Evolutionary conservation across 2,888 invertebrate species (phyloP), one percentile per base, ranked within the genome.

Genomic region (Margaritifera margaritifera): DNA sequence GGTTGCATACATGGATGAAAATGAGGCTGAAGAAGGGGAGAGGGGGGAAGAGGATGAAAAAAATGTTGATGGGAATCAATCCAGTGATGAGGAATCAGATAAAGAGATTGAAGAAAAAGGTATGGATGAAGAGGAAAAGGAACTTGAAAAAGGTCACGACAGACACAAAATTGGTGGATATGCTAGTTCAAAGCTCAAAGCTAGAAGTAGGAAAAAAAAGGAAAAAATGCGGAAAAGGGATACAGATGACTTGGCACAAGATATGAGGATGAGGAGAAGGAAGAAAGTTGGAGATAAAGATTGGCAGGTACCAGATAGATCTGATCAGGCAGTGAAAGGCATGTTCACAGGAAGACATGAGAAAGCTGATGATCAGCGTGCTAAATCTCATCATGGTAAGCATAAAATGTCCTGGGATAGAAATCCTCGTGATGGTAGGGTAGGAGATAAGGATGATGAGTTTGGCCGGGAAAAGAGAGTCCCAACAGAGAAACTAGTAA

Each of bases 401-500:
- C 42, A 42, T 42, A 42, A 42, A 42, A 42, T 42, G 15, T 2
- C 42, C 11, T 42, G 42, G 42, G 42, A 42, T 15, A 42, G 42
- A 42, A 42, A 15, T 42, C 42, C 42, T 42, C 42, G 3, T 42
- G 42, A 42, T 52, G 31, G 54, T 25, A 54, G n/a, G 22, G 22
- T 6, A 24, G 51, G 58, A 19, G 54, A 19, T 54, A 54, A 58
- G 8, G 62, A 61, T 31, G 60, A 51, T 19, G 57, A 52, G 50
- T 24, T 27, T 51, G 51, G 31, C 65, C 64, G 50, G 59, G 60
- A 54, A 55, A 64, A 71, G 50, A 62, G 66, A 65, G 77, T 77
- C 71, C 68, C 73, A 27, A 74, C 68, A 70, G 83, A 86, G 68
- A 64, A 73, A 31, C 71, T 77, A 25, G 74, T 74, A 56, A 68